Conservation (phyloP, 2,113 vertebrate species). For the Phrynosoma platyrhinos region DNA sequence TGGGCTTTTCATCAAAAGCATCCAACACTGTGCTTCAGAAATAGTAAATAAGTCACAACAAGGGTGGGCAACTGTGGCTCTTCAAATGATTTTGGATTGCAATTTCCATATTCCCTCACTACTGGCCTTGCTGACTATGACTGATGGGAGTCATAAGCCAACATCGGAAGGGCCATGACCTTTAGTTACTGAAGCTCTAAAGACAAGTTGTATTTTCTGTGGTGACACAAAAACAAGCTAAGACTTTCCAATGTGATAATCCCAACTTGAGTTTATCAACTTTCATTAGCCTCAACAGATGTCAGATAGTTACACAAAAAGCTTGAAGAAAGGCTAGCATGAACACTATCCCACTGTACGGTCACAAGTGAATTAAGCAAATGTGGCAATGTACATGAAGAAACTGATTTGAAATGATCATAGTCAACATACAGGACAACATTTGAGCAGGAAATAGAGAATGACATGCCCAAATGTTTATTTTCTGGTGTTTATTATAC, state of each 20-base stretch:
- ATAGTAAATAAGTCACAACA: not conserved
- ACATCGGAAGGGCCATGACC: too few relatives aligned
- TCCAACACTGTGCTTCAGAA: not conserved
- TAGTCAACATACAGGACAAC: not conserved
- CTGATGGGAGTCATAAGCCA: not conserved
- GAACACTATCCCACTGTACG: not conserved
- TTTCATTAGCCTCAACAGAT: constrained; percentile 2
- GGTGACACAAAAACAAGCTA: not conserved
- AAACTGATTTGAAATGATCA: not conserved
- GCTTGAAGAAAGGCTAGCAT: not conserved
- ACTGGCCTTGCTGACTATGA: not conserved
- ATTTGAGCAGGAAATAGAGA: constrained; percentile 36
- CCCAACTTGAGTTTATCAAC: constrained; percentile 12
- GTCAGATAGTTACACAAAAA: not conserved
- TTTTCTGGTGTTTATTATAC: not conserved
- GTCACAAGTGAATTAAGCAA: not conserved
- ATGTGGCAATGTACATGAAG: not conserved
- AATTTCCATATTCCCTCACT: not conserved
- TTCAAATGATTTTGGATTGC: not conserved
- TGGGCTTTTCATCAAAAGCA: not conserved
- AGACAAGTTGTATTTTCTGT: not conserved
- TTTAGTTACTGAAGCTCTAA: not conserved
- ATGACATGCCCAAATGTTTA: constrained; percentile 1
- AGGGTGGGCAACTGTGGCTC: not conserved
- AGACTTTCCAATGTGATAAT: not conserved